These are phyloP conservation scores for Philopotamus ludificatus DNA, from an alignment of 1,140 invertebrate species.

Conservation along the genomic window DNA sequence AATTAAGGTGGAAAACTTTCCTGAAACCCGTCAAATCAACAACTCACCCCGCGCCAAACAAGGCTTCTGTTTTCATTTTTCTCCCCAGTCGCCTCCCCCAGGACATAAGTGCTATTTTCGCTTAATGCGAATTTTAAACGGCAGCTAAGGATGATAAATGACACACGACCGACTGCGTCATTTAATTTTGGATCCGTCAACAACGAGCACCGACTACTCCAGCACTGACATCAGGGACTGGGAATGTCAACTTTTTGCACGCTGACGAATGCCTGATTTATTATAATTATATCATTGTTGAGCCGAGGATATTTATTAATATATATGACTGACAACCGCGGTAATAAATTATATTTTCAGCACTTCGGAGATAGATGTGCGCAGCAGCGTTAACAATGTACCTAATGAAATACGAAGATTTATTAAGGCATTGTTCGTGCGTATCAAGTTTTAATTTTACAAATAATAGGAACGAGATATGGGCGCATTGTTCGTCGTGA, in stretches of 20 bases:
- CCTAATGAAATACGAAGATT: background rate
- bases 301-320: constrained; percentile 3
- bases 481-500: too few species aligned
- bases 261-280: constrained; percentile 23
- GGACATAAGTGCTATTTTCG: background rate
- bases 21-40: too few species aligned
- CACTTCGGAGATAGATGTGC: too few species aligned
- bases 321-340: background rate
- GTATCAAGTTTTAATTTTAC: too few species aligned
- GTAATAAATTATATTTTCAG: constrained; percentile 3
- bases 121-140: constrained; percentile 7
- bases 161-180: constrained; percentile 19
- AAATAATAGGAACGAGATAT: too few species aligned
- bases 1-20: too few species aligned
- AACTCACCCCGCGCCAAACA: too few species aligned
- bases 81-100: too few species aligned
- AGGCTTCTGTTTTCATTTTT: too few species aligned
- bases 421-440: background rate
- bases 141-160: constrained; percentile 34
- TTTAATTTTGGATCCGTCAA: constrained; percentile 31
- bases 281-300: constrained; percentile 31
- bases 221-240: background rate
- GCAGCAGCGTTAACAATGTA: background rate
- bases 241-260: constrained; percentile 8
- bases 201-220: background rate